A percentile compares a stretch with the other conserved stretches of the same genome.
phyloP scores from a whole-genome alignment of 1,140 invertebrate species.

The Cyclina sinensis region DNA sequence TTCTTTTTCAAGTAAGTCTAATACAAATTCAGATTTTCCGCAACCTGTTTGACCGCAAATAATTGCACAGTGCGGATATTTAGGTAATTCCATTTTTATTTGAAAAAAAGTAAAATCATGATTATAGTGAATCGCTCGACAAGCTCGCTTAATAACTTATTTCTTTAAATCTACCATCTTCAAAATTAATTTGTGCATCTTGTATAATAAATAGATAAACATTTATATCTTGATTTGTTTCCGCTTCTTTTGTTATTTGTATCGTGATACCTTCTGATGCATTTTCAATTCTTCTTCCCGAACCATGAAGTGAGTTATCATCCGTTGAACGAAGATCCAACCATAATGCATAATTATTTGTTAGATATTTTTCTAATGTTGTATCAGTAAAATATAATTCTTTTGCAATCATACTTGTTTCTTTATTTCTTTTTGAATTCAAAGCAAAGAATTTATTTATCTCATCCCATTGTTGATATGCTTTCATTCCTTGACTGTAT shows the following conservation, averaged over 20 bases:
- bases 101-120: no score
- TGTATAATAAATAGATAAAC: slow-evolving; percentile 17
- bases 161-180: slow-evolving; percentile 18
- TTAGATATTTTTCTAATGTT: slow-evolving; percentile 33
- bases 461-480: slow-evolving; percentile 67
- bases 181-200: slow-evolving; percentile 32
- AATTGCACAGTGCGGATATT: slow-evolving; percentile 22
- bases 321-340: slow-evolving; percentile 66
- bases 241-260: neutral
- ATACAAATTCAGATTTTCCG: no score
- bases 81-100: neutral
- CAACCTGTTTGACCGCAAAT: neutral
- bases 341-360: slow-evolving; percentile 67
- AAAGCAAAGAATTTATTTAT: no score
- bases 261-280: slow-evolving; percentile 32
- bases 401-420: slow-evolving; percentile 22
- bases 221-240: neutral
- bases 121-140: no score
- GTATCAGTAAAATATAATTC: neutral
- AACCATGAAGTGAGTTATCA: slow-evolving; percentile 60
- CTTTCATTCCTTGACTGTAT: slow-evolving; percentile 66
- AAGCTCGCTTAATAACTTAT: neutral
- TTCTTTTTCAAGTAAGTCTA: no score
- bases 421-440: slow-evolving; percentile 1
- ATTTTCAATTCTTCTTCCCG: slow-evolving; percentile 58